Conservation (phyloP, 2,113 vertebrate species). For the Paracanthobrama guichenoti region DNA sequence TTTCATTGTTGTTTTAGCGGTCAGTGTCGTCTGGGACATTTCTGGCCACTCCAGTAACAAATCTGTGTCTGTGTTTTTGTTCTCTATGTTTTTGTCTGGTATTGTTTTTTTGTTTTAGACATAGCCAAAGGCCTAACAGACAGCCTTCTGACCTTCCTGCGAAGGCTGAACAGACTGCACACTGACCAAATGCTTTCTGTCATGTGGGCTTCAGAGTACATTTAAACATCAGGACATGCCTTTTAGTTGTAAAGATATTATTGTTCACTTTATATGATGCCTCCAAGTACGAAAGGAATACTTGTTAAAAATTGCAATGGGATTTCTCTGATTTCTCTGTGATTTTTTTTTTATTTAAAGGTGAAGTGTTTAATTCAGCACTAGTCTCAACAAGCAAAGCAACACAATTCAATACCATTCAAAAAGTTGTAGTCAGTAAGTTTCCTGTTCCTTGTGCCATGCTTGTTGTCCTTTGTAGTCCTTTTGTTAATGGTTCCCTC, state of each 20-base stretch:
- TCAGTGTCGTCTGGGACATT: background rate
- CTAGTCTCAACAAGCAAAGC: no score
- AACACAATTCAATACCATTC: no score
- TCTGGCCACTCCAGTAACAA: background rate
- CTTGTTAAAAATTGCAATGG: no score
- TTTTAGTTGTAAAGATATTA: background rate
- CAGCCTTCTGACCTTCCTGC: slow-evolving; percentile 27
- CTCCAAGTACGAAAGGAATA: background rate
- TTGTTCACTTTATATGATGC: background rate
- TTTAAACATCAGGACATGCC: background rate
- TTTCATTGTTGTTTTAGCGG: background rate
- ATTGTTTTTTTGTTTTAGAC: slow-evolving; percentile 19
- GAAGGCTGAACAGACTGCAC: background rate
- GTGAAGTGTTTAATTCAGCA: no score
- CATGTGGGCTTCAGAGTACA: background rate
- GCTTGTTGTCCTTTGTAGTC: no score
- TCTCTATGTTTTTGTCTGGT: slow-evolving; percentile 5
- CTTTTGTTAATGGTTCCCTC: no score
- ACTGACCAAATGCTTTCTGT: background rate
- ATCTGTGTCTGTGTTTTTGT: slow-evolving; percentile 7
- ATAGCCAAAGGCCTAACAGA: background rate
- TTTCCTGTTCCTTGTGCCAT: no score
- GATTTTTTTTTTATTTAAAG: no score
- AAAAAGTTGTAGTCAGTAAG: no score
- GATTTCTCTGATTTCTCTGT: no score